Base-by-base conservation (phyloP, 2,797 vertebrate species). In the Triplophysa bombifrons region DNA sequence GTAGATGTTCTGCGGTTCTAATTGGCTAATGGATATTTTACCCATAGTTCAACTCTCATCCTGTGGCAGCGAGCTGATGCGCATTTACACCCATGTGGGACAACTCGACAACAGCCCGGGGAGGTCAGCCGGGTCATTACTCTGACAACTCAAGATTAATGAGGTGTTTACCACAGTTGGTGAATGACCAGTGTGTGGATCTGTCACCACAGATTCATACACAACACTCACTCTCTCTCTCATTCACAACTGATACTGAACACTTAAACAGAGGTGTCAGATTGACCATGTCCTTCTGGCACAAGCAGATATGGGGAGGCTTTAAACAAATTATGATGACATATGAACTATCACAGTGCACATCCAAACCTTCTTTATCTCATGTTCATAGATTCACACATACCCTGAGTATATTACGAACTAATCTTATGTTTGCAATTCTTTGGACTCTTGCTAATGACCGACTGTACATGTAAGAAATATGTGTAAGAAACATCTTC, bases 231-330 rank as follows among this genome's bases (percentile, higher is more conserved):
- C 74, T 82, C 80, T 63, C 80, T 71, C 74, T 78, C 68, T 56
- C 64, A 71, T 46, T 74, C 70, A 61, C 74, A 48, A 65, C 55
- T 50, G 68, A 84, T 76, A 87, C 86, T 84, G 84, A 91, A 88
- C 90, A 89, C 90, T 92, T 91, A 89, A 87, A 88, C 89, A 91
- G 90, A 88, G 89, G 82, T 89, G 90, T 89, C 88, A 88, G 88
- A 82, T 87, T 55, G 85, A 83, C 84, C 79, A 80, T 88, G 83
- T 88, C 88, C 89, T 48, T 74, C 66, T 84, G 75, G 55, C 76
- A 51, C 38, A 74, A 48, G 46, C 61, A 83, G 80, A 70, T 69
- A 82, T 9, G 10, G 51, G 44, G 41, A 72, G 70, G 53, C 73
- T 76, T 75, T 44, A 19, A 38, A 61, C 75, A 80, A 80, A 66